These are phyloP conservation scores for Crocallis elinguaria DNA, from an alignment of 2,888 invertebrate species.

Conservation along the genomic window DNA sequence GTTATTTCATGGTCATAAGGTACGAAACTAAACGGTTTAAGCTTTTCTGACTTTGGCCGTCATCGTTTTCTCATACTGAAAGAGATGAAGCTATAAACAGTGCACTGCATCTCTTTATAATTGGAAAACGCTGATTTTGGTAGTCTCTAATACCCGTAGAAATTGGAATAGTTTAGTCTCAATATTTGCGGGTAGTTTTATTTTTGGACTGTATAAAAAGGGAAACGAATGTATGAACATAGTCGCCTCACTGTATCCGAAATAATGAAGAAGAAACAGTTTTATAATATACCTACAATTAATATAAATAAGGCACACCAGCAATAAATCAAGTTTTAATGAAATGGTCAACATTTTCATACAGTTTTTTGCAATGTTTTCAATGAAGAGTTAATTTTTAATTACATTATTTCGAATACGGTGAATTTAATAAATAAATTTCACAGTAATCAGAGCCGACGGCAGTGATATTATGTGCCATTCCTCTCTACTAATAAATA, in stretches of 20 bases:
- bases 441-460: no score
- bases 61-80: no score
- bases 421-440: not conserved
- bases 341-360: no score
- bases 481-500: conserved; percentile 6
- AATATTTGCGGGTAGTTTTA: not conserved
- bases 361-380: no score
- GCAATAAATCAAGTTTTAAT: not conserved
- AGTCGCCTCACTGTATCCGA: conserved; percentile 17
- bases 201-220: conserved; percentile 1
- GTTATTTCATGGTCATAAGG: no score
- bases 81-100: no score
- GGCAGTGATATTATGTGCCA: not conserved
- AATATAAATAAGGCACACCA: conserved; percentile 17
- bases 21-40: no score
- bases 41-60: no score
- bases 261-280: conserved; percentile 4
- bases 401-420: no score
- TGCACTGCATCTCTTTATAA: no score
- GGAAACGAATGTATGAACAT: conserved; percentile 17
- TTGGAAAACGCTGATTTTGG: no score
- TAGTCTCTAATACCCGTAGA: not conserved
- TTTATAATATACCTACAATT: not conserved
- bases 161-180: not conserved
- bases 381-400: no score